These are phyloP conservation scores for Pantelozetes paolii DNA, from an alignment of 2,888 invertebrate genomes.

Conservation along the genomic window DNA sequence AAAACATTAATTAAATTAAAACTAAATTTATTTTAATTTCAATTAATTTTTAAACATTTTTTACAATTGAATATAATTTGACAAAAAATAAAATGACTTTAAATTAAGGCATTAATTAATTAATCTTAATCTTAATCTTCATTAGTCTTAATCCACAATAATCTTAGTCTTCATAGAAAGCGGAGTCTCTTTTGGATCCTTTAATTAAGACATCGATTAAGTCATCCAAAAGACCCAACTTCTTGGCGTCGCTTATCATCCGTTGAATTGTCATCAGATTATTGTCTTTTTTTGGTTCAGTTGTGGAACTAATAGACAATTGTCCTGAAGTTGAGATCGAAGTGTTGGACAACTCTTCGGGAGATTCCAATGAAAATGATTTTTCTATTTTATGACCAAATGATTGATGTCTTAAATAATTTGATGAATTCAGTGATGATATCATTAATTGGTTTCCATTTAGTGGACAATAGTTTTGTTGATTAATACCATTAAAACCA, in stretches of 20 bases:
- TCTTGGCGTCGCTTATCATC: slow-evolving; percentile 33
- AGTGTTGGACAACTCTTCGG: not conserved
- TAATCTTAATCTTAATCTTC: too few species aligned
- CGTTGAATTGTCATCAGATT: slow-evolving; percentile 15
- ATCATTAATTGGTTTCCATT: not conserved
- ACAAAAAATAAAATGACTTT: too few species aligned
- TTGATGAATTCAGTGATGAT: not conserved
- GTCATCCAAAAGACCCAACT: slow-evolving; percentile 35
- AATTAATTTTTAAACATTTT: too few species aligned
- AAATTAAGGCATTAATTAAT: too few species aligned
- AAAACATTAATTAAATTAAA: too few species aligned
- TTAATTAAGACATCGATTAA: slow-evolving; percentile 28
- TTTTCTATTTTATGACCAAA: not conserved
- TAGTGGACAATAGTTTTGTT: not conserved
- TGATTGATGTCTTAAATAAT: slow-evolving; percentile 7
- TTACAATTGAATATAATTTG: too few species aligned
- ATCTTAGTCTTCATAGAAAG: slow-evolving; percentile 40
- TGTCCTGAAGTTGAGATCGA: slow-evolving; percentile 11
- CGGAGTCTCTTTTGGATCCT: slow-evolving; percentile 38
- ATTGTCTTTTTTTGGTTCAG: not conserved
- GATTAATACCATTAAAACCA: not conserved
- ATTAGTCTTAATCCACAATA: not conserved
- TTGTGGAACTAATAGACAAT: not conserved
- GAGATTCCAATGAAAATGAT: slow-evolving; percentile 6
- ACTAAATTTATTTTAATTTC: too few species aligned